phyloP scores from a whole-genome alignment of 1,140 invertebrate species.

The Rhopalosiphum padi region DNA sequence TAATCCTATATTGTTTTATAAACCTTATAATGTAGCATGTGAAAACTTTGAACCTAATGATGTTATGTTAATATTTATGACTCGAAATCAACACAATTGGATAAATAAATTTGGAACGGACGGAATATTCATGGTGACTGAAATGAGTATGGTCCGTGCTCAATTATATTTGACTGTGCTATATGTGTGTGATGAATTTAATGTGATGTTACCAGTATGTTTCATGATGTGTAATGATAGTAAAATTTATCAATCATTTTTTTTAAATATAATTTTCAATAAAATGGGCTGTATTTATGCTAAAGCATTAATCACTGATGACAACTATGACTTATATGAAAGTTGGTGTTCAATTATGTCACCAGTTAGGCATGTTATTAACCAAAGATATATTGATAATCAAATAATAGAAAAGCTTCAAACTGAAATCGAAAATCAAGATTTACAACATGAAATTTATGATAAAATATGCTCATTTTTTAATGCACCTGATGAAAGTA shows the following conservation, averaged over 20 bases:
- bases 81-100: constrained; percentile 36
- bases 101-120: constrained; percentile 53
- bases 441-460: constrained; percentile 50
- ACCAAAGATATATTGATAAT: constrained; percentile 53
- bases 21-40: constrained; percentile 36
- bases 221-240: constrained; percentile 50
- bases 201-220: constrained; percentile 43
- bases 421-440: constrained; percentile 43
- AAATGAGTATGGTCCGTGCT: constrained; percentile 48
- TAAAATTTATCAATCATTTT: constrained; percentile 55
- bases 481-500: constrained; percentile 21
- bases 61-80: constrained; percentile 53
- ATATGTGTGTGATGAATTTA: constrained; percentile 55
- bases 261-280: constrained; percentile 40
- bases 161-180: constrained; percentile 43
- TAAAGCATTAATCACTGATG: constrained; percentile 52
- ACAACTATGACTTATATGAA: constrained; percentile 54
- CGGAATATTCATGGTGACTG: constrained; percentile 54
- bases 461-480: constrained; percentile 54
- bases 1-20: constrained; percentile 52
- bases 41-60: constrained; percentile 38
- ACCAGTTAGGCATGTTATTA: constrained; percentile 49
- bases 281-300: constrained; percentile 47
- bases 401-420: constrained; percentile 53
- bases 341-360: constrained; percentile 54